phyloP scores from a whole-genome alignment of 2,888 invertebrate species.

The Cyclophora albipunctata region DNA sequence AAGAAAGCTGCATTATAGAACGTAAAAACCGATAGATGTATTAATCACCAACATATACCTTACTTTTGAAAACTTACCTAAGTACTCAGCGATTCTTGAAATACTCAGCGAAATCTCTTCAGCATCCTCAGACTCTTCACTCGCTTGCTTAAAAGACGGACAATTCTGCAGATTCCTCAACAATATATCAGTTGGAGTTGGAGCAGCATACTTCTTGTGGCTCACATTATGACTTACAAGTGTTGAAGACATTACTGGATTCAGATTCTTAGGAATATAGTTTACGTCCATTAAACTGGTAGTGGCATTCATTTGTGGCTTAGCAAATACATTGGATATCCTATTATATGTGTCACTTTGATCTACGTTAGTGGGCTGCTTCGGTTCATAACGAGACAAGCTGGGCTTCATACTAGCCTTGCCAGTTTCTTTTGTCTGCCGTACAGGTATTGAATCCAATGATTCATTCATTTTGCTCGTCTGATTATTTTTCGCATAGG shows the following conservation, averaged over 20 bases:
- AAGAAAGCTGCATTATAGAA: too few species aligned
- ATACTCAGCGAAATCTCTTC: constrained; percentile 56
- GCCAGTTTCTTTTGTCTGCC: constrained; percentile 24
- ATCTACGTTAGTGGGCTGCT: not conserved
- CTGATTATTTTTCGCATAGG: constrained; percentile 11
- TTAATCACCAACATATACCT: too few species aligned
- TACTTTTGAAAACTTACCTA: constrained; percentile 35
- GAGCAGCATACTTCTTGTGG: constrained; percentile 6
- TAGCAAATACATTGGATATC: constrained; percentile 1
- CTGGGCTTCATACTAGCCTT: too few species aligned
- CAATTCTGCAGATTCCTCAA: constrained; percentile 37
- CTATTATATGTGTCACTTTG: constrained; percentile 7
- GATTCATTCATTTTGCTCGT: constrained; percentile 43
- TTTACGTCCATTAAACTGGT: not conserved
- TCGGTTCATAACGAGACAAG: too few species aligned
- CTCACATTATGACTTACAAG: constrained; percentile 20
- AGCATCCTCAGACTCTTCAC: constrained; percentile 48
- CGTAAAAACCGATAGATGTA: too few species aligned
- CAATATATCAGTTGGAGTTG: constrained; percentile 41
- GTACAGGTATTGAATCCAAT: constrained; percentile 55
- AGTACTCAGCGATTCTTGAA: constrained; percentile 59
- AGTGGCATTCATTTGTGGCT: not conserved
- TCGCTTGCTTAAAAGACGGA: constrained; percentile 28
- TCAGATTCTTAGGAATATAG: constrained; percentile 14
- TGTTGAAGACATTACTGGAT: constrained; percentile 17